A percentile compares a stretch with the other conserved stretches of the same genome.
Conservation (phyloP, 2,888 invertebrate genomes). For the Hermodice carunculata region DNA sequence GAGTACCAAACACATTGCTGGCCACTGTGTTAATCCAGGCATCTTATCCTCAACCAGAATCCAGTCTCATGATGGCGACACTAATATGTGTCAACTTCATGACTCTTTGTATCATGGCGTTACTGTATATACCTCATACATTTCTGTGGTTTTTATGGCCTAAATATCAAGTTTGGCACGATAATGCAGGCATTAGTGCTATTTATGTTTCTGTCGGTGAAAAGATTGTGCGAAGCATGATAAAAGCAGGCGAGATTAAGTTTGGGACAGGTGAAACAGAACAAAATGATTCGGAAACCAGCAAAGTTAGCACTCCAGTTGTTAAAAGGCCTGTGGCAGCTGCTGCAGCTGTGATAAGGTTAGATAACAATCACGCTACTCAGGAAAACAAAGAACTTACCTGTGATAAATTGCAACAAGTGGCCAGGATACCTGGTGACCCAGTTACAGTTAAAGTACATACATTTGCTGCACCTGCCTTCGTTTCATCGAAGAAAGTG, state of each 20-base stretch:
- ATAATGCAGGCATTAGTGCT: conserved; percentile 14
- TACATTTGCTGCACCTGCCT: too few relatives aligned
- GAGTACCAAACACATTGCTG: conserved; percentile 28
- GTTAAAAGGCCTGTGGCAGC: too few relatives aligned
- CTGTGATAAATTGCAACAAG: too few relatives aligned
- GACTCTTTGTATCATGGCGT: conserved; percentile 15
- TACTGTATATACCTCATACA: conserved; percentile 22
- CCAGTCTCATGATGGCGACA: conserved; percentile 22
- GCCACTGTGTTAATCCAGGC: conserved; percentile 27
- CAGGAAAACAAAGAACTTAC: too few relatives aligned
- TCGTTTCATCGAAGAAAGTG: too few relatives aligned
- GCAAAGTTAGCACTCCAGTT: too few relatives aligned
- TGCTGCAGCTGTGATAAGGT: too few relatives aligned
- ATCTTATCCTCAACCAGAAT: conserved; percentile 18
- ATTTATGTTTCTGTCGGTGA: conserved; percentile 20
- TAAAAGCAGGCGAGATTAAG: conserved; percentile 33
- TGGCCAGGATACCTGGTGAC: too few relatives aligned
- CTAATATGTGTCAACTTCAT: conserved; percentile 28
- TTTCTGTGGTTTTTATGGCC: conserved; percentile 20
- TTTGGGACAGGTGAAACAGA: too few relatives aligned
- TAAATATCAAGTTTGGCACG: conserved; percentile 16
- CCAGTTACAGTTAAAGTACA: too few relatives aligned
- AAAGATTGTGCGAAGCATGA: conserved; percentile 25
- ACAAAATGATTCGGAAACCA: too few relatives aligned
- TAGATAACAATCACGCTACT: too few relatives aligned